Base-by-base conservation (phyloP, 2,113 vertebrate genomes). In the Melanotaenia duboulayi region DNA sequence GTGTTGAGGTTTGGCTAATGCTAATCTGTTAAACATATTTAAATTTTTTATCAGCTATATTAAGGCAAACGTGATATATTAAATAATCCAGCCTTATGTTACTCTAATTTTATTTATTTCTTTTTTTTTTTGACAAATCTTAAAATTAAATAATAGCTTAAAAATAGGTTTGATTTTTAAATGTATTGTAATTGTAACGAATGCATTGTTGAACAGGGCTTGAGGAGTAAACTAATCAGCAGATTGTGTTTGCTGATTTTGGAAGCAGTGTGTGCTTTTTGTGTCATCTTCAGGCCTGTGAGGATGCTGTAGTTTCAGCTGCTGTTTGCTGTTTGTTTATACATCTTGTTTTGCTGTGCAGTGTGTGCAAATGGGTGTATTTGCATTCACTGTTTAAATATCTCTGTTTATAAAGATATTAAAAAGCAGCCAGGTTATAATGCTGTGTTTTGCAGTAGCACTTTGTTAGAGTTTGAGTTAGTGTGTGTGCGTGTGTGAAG, bases 281-380 rank as follows among this genome's bases (percentile, higher is more conserved):
- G 35, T 60, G 23, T 62, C 60, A 65, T 63, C 64, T 71, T 75
- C 61, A 83, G 83, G 85, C 86, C 81, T 85, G 58, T 74, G 74
- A 66, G 28, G 44, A 55, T 86, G 72, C 54, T 79, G 71, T 57
- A 70, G 74, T 71, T 76, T 86, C 40, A 78, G 71, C 58, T 78
- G 54, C 48, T 66, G 50, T 50, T 80, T 68, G 54, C 55, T 65
- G 44, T 69, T 60, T 74, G 22, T 50, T 82, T 40, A 24, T 65
- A 25, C 44, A 59, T 63, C 40, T 63, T 8, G 24, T 48, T 69
- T 67, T 76, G 61, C 14, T 64, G 32, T 57, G 4, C 64, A 54
- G 50, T 66, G 23, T 28, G 23, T 68, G 49, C 4, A 50, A 11
- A 55, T 49, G 24, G 16, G 24, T 17, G 46, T 11, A 22, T 57